Conservation (phyloP, 2,888 invertebrate genomes). For the Hypercompe scribonia region DNA sequence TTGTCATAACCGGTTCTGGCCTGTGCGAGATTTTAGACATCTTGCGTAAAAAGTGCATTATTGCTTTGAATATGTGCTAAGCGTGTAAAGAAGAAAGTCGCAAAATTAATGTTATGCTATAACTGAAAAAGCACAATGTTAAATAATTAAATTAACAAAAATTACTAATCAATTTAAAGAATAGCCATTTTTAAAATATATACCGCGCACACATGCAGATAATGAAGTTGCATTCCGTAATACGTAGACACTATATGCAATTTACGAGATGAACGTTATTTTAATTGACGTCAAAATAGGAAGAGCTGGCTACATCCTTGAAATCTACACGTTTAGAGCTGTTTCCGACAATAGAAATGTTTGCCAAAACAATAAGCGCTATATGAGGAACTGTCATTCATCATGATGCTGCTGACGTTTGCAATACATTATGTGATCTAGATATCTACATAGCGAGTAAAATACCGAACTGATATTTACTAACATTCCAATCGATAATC, state of each 20-base stretch:
- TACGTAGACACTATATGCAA: neutral
- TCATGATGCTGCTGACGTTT: neutral
- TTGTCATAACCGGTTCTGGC: neutral
- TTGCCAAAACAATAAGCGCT: conserved; percentile 4
- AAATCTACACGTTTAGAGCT: neutral
- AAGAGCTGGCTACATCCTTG: neutral
- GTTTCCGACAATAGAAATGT: conserved; percentile 13
- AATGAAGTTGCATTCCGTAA: neutral
- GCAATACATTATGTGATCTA: neutral
- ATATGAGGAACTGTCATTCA: conserved; percentile 5
- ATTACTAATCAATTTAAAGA: too few species aligned
- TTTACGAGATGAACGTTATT: neutral
- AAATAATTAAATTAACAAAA: neutral
- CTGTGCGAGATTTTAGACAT: neutral
- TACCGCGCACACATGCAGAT: neutral
- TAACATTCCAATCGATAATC: neutral
- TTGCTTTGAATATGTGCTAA: neutral
- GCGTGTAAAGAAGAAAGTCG: neutral
- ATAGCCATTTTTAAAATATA: too few species aligned
- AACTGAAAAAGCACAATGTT: neutral
- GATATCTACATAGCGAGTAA: neutral
- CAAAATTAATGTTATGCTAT: neutral
- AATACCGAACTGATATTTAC: neutral
- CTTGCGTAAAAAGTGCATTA: neutral
- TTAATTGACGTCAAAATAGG: neutral